These are phyloP conservation scores for Eurytoma adleriae DNA, from an alignment of 2,888 invertebrate genomes.

Conservation along the genomic window DNA sequence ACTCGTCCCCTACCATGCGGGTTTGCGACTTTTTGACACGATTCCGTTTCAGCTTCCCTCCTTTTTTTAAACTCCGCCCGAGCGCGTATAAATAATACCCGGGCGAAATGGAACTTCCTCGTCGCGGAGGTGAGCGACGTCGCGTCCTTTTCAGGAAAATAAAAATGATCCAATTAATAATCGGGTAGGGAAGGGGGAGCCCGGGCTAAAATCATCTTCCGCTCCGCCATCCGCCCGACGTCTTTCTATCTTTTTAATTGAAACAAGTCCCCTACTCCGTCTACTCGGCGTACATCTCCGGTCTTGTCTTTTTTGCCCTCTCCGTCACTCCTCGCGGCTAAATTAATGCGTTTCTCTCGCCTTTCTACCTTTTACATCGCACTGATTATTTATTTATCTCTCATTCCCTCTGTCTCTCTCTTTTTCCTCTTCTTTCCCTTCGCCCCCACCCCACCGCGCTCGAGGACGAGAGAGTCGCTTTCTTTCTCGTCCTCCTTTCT, in stretches of 20 bases:
- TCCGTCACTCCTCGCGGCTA: conserved; percentile 14
- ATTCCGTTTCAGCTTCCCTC: neutral
- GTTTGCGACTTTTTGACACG: no score
- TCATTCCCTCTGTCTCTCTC: conserved; percentile 3
- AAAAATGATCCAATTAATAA: conserved; percentile 56
- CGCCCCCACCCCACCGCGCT: conserved; percentile 25
- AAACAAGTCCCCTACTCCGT: conserved; percentile 34
- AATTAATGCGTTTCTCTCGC: conserved; percentile 33
- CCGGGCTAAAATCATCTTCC: conserved; percentile 36
- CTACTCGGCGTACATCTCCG: neutral
- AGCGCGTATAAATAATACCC: conserved; percentile 27
- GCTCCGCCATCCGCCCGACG: neutral
- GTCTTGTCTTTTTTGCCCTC: conserved; percentile 25
- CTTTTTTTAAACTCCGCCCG: neutral
- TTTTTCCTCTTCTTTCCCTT: conserved; percentile 9
- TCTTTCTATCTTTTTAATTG: conserved; percentile 49
- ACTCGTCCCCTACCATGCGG: no score
- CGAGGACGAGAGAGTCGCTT: conserved; percentile 25
- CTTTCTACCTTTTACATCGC: conserved; percentile 20
- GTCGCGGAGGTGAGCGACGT: neutral
- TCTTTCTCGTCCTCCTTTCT: conserved; percentile 54
- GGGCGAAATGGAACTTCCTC: conserved; percentile 13
- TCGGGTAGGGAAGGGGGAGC: neutral
- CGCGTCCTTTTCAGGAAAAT: conserved; percentile 27
- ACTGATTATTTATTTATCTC: conserved; percentile 46